Evolutionary conservation across 2,888 invertebrate species (phyloP), one percentile per base, ranked within the genome.

Genomic region (Hetaerina titia): DNA sequence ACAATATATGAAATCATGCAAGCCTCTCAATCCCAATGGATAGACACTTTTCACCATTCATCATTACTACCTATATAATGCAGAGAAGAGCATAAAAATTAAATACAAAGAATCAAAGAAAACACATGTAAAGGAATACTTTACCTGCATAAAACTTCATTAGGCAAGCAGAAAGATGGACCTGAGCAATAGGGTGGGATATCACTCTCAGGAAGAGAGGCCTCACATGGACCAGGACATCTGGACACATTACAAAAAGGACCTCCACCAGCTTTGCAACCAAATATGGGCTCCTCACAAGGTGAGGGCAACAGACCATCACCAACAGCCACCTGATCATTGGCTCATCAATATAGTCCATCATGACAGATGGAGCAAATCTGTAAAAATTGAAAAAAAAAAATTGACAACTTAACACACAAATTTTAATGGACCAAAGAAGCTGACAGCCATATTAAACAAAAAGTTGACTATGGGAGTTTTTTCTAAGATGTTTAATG

Each of bases 241-340:
- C 96, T 1, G 97, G 97, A 96, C 97, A 97, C 94, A 97, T 96
- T 22, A 96, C 96, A 96, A 97, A 97, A 95, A 97, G 96, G 31
- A 99, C 99, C 97, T 99, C 99, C 94, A 99, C 98, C 96, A 99
- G 98, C 97, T 99, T 99, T 96, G 99, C 99, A 95, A 99, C 98
- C 95, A 99, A 98, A 97, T 99, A 99, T 0, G 99, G 99, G 97
- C 99, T 99, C 96, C 98, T 98, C 96, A 99, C 98, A 96, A 98
- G 98, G 96, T 98, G 98, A 22, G 99, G 98, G 95, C 98, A 98
- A 97, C 99, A 99, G 95, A 99, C 98, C 96, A 99, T 98, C 95
- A 98, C 98, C 89, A 99, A 97, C 63, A 99, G 97, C 98, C 99
- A 99, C 63, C 98, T 98, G 95, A 99, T 98, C 95, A 99, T 97